Percentiles rank a stretch among this genome's conserved stretches.
Evolutionary conservation across 2,113 vertebrate genomes (phyloP).

Genomic region (Nibea albiflora): DNA sequence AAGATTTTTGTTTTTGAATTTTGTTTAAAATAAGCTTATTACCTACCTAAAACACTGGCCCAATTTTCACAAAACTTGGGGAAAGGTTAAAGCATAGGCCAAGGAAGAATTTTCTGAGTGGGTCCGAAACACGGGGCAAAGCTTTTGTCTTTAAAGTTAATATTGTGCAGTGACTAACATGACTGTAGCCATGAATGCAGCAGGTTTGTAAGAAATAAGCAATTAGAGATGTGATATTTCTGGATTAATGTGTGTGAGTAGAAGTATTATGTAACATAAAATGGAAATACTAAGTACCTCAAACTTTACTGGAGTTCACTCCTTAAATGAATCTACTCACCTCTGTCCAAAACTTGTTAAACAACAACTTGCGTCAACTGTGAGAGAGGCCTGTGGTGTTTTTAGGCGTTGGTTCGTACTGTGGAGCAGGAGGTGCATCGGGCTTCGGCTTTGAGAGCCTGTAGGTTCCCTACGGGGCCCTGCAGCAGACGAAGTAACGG

Average conservation of each 20-base stretch:
- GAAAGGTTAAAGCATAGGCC: too few species aligned
- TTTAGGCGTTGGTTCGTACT: conserved; percentile 16
- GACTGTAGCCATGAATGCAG: too few species aligned
- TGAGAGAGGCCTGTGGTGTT: conserved; percentile 1
- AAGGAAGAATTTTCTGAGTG: too few species aligned
- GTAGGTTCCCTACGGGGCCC: conserved; percentile 51
- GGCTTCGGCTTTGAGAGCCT: conserved; percentile 40
- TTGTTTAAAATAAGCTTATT: too few species aligned
- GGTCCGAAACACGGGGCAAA: too few species aligned
- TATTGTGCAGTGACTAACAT: too few species aligned
- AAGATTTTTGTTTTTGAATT: too few species aligned
- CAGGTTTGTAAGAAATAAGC: too few species aligned
- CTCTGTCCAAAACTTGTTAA: conserved; percentile 18
- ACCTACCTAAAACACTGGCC: too few species aligned
- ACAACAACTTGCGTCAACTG: conserved; percentile 28
- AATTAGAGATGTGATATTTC: too few species aligned
- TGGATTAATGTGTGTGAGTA: neutral
- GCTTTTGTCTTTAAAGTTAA: too few species aligned
- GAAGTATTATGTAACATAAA: neutral
- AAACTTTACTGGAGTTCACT: neutral
- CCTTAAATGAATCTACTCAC: neutral
- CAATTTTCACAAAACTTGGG: too few species aligned
- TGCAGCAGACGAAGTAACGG: conserved; percentile 46
- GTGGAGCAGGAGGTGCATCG: conserved; percentile 44
- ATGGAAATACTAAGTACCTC: neutral